Base-by-base conservation (phyloP, 2,888 invertebrate species). In the Idaea aversata region DNA sequence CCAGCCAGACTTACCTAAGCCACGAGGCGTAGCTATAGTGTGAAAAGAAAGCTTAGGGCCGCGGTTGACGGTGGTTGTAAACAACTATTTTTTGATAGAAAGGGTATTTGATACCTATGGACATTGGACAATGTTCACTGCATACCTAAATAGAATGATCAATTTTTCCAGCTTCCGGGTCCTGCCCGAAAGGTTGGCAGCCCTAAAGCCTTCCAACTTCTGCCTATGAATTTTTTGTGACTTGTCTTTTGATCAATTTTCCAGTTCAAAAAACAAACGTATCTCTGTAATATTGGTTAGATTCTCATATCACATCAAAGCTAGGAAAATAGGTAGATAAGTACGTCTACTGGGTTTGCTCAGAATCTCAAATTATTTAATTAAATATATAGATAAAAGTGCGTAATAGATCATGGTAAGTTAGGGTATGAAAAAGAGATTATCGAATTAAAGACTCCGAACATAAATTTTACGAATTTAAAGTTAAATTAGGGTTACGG, bases 401-500 rank as follows among this genome's bases (percentile, higher is more conserved):
- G 25, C 25, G 36, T 47, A 47, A 47, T 47, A 47, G 47, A 47
- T 7, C 47, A 47, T 47, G 5, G 7, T 5, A 47, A 47, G 13
- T 47, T 13, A 47, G 47, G 47, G 13, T 47, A 47, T 47, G 47
- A 47, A 36, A 47, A 47, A 5, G 7, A 47, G 47, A 47, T 47
- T 13, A 47, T 47, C 47, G 47, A 47, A 13, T 47, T 47, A 47
- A 47, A 47, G 7, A 47, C 47, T 3, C 10, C 5, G 10, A 47
- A 47, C 47, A 64, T 65, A 63, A 67, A 36, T 62, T 64, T 62
- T 64, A 61, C 64, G 61, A 65, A 69, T 67, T 67, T 16, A 62
- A 67, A 68, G 62, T 63, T 62, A 66, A 69, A 68, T 68, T 66
- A 63, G 62, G 61, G 67, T 72, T 67, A 62, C 63, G 66, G 70